These are phyloP conservation scores for Etheostoma cragini DNA, from an alignment of 2,113 vertebrate species.

Conservation along the genomic window DNA sequence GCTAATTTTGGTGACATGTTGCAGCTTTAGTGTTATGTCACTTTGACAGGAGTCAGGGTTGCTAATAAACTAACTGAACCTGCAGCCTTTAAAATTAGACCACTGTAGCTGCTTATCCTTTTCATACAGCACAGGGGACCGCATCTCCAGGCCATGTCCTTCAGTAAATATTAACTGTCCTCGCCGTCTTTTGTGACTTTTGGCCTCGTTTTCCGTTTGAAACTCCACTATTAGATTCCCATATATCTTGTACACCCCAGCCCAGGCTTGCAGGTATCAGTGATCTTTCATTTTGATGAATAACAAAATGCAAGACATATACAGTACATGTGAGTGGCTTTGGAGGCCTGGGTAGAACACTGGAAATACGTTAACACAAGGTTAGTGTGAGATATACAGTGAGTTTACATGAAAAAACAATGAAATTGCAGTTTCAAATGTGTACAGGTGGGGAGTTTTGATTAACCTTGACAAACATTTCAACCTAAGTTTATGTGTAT, in stretches of 20 bases:
- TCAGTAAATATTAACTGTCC: conserved; percentile 50
- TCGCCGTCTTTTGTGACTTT: conserved; percentile 21
- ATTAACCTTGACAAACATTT: conserved; percentile 29
- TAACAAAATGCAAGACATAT: conserved; percentile 6
- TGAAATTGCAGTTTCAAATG: not conserved
- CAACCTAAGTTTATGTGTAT: conserved; percentile 24
- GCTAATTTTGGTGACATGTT: conserved; percentile 43
- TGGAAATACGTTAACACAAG: not conserved
- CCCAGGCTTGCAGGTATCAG: not conserved
- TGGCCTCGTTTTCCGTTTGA: conserved; percentile 9
- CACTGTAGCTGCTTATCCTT: conserved; percentile 37
- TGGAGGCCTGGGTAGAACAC: not conserved
- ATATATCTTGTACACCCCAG: not conserved
- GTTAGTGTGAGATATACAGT: not conserved
- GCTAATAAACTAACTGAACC: conserved; percentile 44
- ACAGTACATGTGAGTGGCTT: not conserved
- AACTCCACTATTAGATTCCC: not conserved
- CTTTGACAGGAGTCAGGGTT: conserved; percentile 48
- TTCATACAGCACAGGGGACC: conserved; percentile 22
- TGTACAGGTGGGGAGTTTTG: not conserved
- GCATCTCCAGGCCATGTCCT: conserved; percentile 36
- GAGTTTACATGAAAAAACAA: not conserved
- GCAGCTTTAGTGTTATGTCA: conserved; percentile 32
- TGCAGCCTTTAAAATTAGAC: conserved; percentile 36
- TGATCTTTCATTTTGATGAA: conserved; percentile 23